Evolutionary conservation across 2,113 vertebrate genomes (phyloP).

Genomic region (Tragelaphus imberbis): DNA sequence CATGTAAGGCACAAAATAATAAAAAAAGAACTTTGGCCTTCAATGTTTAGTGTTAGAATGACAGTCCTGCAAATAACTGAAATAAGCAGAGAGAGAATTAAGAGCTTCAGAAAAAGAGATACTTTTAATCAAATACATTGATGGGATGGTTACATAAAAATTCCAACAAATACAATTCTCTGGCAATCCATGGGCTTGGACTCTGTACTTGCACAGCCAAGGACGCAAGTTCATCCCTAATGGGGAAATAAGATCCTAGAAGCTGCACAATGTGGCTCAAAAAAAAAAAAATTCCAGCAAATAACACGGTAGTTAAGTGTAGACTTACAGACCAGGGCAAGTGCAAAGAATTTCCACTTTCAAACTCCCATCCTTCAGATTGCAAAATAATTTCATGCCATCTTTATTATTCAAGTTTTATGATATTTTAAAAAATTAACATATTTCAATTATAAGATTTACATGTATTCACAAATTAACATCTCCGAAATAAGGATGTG

Average conservation of each 20-base stretch:
- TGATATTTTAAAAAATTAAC: neutral
- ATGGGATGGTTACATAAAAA: neutral
- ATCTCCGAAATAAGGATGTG: neutral
- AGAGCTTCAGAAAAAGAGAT: constrained; percentile 1
- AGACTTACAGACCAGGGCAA: neutral
- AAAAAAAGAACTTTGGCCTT: neutral
- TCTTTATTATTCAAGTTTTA: neutral
- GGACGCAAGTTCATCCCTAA: neutral
- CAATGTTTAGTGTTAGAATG: neutral
- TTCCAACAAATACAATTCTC: neutral
- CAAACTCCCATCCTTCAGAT: neutral
- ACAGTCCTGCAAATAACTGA: neutral
- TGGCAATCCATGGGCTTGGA: neutral
- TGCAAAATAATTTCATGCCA: neutral
- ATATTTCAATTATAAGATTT: neutral
- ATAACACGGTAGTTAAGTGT: neutral
- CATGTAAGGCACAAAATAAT: neutral
- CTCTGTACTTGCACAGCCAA: neutral
- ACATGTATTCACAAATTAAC: neutral
- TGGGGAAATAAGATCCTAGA: neutral
- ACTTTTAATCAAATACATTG: neutral
- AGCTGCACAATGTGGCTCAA: neutral
- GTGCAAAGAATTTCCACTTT: neutral
- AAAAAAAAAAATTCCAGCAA: neutral
- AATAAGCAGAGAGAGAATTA: neutral